Evolutionary conservation across 2,113 vertebrate genomes (phyloP), one percentile per base, ranked within the genome.

Genomic region (Macquaria ambigua): DNA sequence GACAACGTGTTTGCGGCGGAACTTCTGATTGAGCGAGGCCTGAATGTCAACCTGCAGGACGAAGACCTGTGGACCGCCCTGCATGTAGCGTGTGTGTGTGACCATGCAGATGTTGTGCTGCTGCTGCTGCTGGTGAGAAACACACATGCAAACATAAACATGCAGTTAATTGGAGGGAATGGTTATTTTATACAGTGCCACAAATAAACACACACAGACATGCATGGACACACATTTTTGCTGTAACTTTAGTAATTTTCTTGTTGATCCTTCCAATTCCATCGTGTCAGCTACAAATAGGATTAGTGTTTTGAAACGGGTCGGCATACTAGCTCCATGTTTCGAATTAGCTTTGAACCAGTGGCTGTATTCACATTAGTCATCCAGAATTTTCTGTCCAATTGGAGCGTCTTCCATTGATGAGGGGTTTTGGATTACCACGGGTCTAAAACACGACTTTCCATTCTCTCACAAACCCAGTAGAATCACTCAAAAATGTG

Each of bases 51-150:
- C 95, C 96, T 97, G 81, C 98, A 98, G 90, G 98, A 99, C 67
- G 97, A 98, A 79, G 98, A 99, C 91, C 97, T 96, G 56, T 99
- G 98, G 98, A 98, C 98, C 0, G 96, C 98, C 0, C 96, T 99
- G 94, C 98, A 99, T 85, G 93, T 97, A 20, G 98, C 98, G 46
- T 97, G 97, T 79, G 97, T 96, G 0, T 98, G 97, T 55, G 98
- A 99, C 93, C 97, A 97, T 82, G 94, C 97, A 2, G 98, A 99
- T 48, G 92, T 97, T 75, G 94, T 97, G 59, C 95, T 99, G 74
- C 95, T 99, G 50, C 95, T 99, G n/a, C 77, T 99, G 20, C 72
- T 98, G 83, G 98, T 99, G 93, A 95, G 90, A 79, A 25, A 39
- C 59, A 50, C 39, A 66, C 43, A 39, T n/a, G 43, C 39, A 72